These are phyloP conservation scores for Scyliorhinus canicula DNA, from an alignment of 2,797 vertebrate genomes.

Conservation along the genomic window DNA sequence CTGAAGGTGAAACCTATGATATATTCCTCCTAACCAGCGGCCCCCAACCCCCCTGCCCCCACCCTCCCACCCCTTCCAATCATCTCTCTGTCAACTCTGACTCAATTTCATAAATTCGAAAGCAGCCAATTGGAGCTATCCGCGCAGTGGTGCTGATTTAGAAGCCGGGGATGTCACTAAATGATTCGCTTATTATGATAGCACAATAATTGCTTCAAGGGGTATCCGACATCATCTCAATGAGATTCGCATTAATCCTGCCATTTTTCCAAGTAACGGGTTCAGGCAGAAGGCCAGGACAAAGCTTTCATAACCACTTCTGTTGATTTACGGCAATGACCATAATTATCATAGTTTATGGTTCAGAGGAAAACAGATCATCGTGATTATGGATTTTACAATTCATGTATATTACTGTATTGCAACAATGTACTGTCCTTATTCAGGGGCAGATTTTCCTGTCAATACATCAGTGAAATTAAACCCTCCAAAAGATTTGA, in stretches of 20 bases:
- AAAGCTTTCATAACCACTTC: conserved; percentile 32
- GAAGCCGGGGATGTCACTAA: not conserved
- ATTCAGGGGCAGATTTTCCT: not conserved
- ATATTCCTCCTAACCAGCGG: not conserved
- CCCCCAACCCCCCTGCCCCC: not conserved
- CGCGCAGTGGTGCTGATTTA: not conserved
- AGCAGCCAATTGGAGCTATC: not conserved
- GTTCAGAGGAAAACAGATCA: conserved; percentile 22
- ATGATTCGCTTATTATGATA: conserved; percentile 18
- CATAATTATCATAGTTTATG: conserved; percentile 24
- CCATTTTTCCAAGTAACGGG: conserved; percentile 21
- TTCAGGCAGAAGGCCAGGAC: not conserved
- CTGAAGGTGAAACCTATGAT: not conserved
- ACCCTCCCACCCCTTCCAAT: not conserved
- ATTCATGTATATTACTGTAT: conserved; percentile 13
- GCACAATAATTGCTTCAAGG: conserved; percentile 21
- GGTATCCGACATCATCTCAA: conserved; percentile 22
- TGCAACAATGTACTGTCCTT: not conserved
- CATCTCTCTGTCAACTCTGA: not conserved
- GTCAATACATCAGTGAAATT: not conserved
- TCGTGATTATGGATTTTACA: conserved; percentile 28
- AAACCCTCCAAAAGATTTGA: not conserved
- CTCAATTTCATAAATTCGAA: conserved; percentile 23
- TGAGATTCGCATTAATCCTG: conserved; percentile 28
- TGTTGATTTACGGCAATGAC: conserved; percentile 24